phyloP scores from a whole-genome alignment of 2,797 vertebrate species.

The Phoeniculus purpureus region DNA sequence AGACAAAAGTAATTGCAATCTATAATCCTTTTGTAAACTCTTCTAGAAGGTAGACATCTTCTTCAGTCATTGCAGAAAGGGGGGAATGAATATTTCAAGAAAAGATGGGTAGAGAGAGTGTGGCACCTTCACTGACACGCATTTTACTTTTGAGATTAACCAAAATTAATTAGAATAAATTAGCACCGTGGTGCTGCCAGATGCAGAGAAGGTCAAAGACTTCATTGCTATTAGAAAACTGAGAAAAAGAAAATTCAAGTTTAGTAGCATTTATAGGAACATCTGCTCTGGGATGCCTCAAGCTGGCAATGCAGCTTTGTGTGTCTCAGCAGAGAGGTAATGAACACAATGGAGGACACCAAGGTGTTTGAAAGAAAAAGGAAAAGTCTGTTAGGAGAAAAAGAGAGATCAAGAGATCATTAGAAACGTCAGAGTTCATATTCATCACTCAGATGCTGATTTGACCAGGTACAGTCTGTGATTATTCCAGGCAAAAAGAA shows the following conservation, averaged over 20 bases:
- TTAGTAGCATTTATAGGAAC: conserved; percentile 6
- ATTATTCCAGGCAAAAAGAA: neutral
- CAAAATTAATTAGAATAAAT: conserved; percentile 1
- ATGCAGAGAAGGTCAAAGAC: neutral
- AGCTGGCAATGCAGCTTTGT: neutral
- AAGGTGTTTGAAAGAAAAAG: conserved; percentile 6
- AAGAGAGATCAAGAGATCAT: neutral
- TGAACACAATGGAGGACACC: neutral
- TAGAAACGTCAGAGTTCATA: neutral
- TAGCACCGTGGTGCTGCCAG: neutral
- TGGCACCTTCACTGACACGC: neutral
- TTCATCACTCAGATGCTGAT: neutral
- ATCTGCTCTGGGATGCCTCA: neutral
- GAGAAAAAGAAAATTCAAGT: neutral
- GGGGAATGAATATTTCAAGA: neutral
- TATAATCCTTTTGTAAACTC: conserved; percentile 7
- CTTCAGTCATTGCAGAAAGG: neutral
- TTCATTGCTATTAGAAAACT: neutral
- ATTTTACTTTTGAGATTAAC: conserved; percentile 8
- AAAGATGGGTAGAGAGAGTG: neutral
- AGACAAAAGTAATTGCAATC: conserved; percentile 13
- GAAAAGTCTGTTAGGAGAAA: neutral
- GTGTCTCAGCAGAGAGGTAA: conserved; percentile 27
- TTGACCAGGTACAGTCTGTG: accelerated
- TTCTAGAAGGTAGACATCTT: neutral